Evolutionary conservation across 2,113 vertebrate genomes (phyloP), one percentile per base, ranked within the genome.

Genomic region (Dicaeum eximium): DNA sequence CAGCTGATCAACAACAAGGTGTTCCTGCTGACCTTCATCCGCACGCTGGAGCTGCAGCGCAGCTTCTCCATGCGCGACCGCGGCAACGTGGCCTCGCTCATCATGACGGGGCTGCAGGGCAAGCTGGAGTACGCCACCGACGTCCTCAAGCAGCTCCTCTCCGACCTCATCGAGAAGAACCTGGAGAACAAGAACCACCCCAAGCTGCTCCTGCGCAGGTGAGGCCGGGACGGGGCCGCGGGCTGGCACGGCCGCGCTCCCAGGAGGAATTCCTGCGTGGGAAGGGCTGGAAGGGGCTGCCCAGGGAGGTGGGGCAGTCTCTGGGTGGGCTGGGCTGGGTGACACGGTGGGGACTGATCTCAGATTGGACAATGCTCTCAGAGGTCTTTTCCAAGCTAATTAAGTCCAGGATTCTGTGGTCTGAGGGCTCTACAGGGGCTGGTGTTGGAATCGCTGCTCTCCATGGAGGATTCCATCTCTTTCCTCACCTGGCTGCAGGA

Each of bases 1-100:
- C 99, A 99, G 97, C 98, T 99, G 92, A 98, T 99, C 98, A 99
- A 99, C 98, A 99, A 99, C 98, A 99, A 99, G 91, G 98, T 99
- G 73, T 99, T 99, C 97, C 98, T 99, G 97, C 97, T 99, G 96
- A 98, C 99, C 61, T 99, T 99, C 97, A 99, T 99, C 96, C 99
- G 99, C 28, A 99, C 99, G 0, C 98, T 99, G 87, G 99, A 99
- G 96, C 94, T 98, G 81, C 99, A 99, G 97, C 99, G 99, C 62
- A 99, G 99, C 83, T 99, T 99, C 97, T 99, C 99, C 95, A 99
- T 99, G 99, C 98, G 99, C 1, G 99, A 99, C 94, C 98, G 99
- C 0, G 99, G 99, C 96, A 99, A 99, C 48, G 99, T 99, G 98
- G 99, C 99, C 35, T 99, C 99, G 1, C 99, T 99, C 35, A 99